These are phyloP conservation scores for Enteromius afrohamiltoni DNA, from an alignment of 2,797 vertebrate species.

Conservation along the genomic window DNA sequence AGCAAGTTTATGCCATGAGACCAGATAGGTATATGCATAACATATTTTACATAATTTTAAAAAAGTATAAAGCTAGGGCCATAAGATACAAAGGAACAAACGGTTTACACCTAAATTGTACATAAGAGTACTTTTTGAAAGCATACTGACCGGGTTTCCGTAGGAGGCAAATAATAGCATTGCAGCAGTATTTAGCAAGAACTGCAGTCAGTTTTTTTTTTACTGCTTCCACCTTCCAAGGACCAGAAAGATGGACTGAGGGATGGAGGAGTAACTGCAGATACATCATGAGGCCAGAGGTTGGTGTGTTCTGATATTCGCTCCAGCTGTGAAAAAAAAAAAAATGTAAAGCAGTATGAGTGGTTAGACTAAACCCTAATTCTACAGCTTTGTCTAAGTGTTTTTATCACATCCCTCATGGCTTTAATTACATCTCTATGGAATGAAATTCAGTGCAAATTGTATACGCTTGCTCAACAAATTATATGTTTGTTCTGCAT, in stretches of 20 bases:
- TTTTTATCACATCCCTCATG: slow-evolving; percentile 18
- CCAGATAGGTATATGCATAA: not conserved
- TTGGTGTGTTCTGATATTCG: not conserved
- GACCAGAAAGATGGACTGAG: not conserved
- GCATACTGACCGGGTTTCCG: not conserved
- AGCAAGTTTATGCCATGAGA: too few species aligned
- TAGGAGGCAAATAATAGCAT: not conserved
- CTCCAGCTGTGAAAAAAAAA: not conserved
- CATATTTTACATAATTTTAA: not conserved
- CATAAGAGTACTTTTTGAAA: not conserved
- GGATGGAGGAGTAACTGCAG: not conserved
- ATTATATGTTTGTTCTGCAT: slow-evolving; percentile 40
- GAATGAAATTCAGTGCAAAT: slow-evolving; percentile 13
- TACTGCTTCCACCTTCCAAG: not conserved
- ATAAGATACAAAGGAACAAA: not conserved
- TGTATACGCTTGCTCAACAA: slow-evolving; percentile 38
- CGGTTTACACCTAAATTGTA: not conserved
- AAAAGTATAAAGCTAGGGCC: not conserved
- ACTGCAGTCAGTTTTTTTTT: not conserved
- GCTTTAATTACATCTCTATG: slow-evolving; percentile 33
- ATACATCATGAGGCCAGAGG: not conserved
- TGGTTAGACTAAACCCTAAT: slow-evolving; percentile 14
- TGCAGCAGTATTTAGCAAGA: not conserved
- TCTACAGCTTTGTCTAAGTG: slow-evolving; percentile 1
- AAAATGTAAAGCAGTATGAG: not conserved